A percentile compares a stretch with the other conserved stretches of the same genome.
Conservation (phyloP, 2,888 invertebrate genomes). For the Rhingia campestris region DNA sequence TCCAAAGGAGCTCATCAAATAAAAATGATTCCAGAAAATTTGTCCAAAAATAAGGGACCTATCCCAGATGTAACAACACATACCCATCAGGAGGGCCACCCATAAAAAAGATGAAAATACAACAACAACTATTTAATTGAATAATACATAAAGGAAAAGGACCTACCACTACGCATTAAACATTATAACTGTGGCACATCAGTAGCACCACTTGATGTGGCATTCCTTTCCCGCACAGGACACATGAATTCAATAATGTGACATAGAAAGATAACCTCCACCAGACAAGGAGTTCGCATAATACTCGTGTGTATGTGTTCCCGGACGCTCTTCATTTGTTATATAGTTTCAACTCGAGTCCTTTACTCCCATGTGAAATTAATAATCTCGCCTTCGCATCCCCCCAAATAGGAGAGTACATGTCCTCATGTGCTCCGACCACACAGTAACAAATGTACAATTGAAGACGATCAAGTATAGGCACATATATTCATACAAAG, state of each 20-base stretch:
- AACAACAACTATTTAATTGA: slow-evolving; percentile 66
- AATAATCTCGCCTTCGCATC: slow-evolving; percentile 56
- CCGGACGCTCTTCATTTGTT: slow-evolving; percentile 37
- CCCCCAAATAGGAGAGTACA: slow-evolving; percentile 1
- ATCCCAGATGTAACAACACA: slow-evolving; percentile 28
- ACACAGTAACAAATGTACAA: slow-evolving; percentile 16
- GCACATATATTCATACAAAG: not conserved
- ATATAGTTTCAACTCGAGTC: slow-evolving; percentile 60
- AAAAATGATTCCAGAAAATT: slow-evolving; percentile 58
- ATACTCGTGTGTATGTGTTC: not conserved
- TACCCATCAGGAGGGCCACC: slow-evolving; percentile 3
- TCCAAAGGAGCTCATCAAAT: slow-evolving; percentile 61
- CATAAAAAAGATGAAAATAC: slow-evolving; percentile 1
- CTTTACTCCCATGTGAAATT: slow-evolving; percentile 67
- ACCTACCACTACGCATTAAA: slow-evolving; percentile 30
- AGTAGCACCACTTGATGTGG: not conserved
- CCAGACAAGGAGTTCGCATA: not conserved
- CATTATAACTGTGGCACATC: slow-evolving; percentile 48
- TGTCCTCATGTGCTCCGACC: not conserved
- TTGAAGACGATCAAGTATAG: slow-evolving; percentile 42
- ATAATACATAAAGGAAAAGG: slow-evolving; percentile 59
- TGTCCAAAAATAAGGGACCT: slow-evolving; percentile 24
- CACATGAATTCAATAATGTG: slow-evolving; percentile 57
- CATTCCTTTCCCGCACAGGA: not conserved
- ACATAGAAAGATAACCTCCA: slow-evolving; percentile 27